A percentile compares a stretch with the other conserved stretches of the same genome.
These are phyloP conservation scores for Ciconia nigra DNA, from an alignment of 2,797 vertebrate genomes.

Conservation along the genomic window DNA sequence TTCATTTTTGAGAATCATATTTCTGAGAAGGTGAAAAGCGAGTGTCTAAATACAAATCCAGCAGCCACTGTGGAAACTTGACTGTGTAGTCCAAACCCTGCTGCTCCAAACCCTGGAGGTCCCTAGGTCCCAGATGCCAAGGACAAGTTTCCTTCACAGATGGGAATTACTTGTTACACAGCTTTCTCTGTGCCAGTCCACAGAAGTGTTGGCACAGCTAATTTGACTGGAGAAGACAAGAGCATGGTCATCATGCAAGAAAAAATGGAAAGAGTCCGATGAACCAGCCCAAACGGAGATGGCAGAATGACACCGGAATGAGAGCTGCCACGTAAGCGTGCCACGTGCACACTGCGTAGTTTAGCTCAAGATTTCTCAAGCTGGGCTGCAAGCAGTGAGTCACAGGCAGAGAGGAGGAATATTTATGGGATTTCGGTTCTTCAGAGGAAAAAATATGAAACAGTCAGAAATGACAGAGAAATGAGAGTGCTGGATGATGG, in stretches of 20 bases:
- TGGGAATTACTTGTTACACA: not conserved
- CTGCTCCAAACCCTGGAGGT: not conserved
- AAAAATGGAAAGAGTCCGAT: not conserved
- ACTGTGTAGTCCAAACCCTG: not conserved
- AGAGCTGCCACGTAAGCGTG: not conserved
- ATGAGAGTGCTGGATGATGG: not conserved
- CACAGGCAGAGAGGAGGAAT: not conserved
- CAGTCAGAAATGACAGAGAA: conserved; percentile 22
- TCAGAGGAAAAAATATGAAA: not conserved
- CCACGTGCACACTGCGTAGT: not conserved
- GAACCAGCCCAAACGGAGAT: not conserved
- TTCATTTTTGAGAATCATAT: conserved; percentile 15
- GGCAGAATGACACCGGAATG: not conserved
- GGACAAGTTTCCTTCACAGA: not conserved
- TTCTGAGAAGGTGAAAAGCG: not conserved
- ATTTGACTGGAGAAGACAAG: not conserved
- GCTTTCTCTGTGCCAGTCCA: not conserved
- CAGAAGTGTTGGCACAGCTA: not conserved
- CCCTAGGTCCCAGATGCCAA: not conserved
- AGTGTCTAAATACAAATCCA: not conserved
- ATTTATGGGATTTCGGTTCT: conserved; percentile 14
- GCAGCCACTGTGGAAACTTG: not conserved
- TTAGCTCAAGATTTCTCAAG: not conserved
- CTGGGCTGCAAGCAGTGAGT: not conserved
- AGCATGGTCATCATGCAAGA: not conserved